Percentiles rank a stretch among this genome's conserved stretches.
These are phyloP conservation scores for Phragmatobia fuliginosa DNA, from an alignment of 2,888 invertebrate genomes.

Conservation along the genomic window DNA sequence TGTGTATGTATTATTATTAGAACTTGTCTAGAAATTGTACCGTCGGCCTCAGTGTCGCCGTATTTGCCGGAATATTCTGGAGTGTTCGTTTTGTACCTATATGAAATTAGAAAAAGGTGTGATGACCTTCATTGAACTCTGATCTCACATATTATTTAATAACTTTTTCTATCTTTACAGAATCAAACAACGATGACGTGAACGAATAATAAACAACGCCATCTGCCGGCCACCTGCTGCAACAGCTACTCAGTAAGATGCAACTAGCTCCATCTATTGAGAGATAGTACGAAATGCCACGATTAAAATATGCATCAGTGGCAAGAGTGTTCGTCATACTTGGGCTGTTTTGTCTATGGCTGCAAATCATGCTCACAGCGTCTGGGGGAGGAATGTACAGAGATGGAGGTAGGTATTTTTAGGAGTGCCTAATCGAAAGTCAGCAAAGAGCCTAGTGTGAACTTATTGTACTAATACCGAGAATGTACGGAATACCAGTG, in stretches of 20 bases:
- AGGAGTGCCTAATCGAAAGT: no score
- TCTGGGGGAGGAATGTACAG: slow-evolving; percentile 70
- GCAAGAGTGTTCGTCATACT: slow-evolving; percentile 75
- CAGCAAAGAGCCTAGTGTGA: no score
- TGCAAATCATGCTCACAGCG: slow-evolving; percentile 81
- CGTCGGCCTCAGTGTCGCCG: no score
- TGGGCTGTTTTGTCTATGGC: slow-evolving; percentile 78
- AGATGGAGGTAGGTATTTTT: slow-evolving; percentile 65
- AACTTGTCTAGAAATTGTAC: no score
- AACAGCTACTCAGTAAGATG: slow-evolving; percentile 50
- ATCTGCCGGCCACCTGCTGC: slow-evolving; percentile 45
- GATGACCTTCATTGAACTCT: no score
- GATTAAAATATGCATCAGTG: slow-evolving; percentile 78
- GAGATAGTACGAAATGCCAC: slow-evolving; percentile 76
- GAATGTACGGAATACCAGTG: no score
- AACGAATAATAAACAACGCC: slow-evolving; percentile 40
- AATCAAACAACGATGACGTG: slow-evolving; percentile 31
- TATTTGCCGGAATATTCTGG: no score
- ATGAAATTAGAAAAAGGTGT: no score
- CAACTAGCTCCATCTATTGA: slow-evolving; percentile 54
- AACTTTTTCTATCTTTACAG: slow-evolving; percentile 31
- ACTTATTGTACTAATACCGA: no score
- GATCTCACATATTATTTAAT: no score
- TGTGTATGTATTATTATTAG: no score
- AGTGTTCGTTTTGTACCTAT: no score